Conservation (phyloP, 92 coral and sea anemone species). For the Zoanthus gigantus region DNA sequence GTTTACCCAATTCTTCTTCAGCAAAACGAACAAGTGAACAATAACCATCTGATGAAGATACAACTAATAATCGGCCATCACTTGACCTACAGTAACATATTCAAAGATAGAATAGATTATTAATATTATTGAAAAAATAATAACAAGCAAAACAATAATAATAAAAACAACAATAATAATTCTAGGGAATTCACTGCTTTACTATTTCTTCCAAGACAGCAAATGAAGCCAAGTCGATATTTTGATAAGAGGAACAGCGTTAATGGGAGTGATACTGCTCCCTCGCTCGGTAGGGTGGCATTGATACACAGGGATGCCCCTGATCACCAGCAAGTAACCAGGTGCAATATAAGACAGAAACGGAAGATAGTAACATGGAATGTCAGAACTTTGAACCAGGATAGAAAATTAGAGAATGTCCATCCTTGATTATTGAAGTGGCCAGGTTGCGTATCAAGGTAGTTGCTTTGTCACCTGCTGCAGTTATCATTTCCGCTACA, state of each 20-base stretch:
- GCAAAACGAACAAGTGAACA: conserved; percentile 85
- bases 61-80: conserved; percentile 79
- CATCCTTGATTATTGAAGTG: not conserved
- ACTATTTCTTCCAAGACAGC: too few species aligned
- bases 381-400: not conserved
- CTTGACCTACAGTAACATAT: conserved; percentile 68
- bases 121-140: too few species aligned
- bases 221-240: too few species aligned
- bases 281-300: conserved; percentile 5
- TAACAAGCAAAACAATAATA: too few species aligned
- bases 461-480: too few species aligned
- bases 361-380: not conserved
- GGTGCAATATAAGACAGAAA: not conserved
- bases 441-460: not conserved
- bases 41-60: conserved; percentile 96
- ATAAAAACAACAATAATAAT: too few species aligned
- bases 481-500: too few species aligned
- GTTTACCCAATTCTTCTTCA: conserved; percentile 83
- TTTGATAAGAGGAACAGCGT: not conserved
- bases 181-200: too few species aligned
- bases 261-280: not conserved
- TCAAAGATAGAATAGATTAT: not conserved
- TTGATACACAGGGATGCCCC: not conserved
- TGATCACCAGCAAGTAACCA: not conserved
- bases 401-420: not conserved